phyloP scores from a whole-genome alignment of 2,797 vertebrate genomes.

The Sylvia borin region DNA sequence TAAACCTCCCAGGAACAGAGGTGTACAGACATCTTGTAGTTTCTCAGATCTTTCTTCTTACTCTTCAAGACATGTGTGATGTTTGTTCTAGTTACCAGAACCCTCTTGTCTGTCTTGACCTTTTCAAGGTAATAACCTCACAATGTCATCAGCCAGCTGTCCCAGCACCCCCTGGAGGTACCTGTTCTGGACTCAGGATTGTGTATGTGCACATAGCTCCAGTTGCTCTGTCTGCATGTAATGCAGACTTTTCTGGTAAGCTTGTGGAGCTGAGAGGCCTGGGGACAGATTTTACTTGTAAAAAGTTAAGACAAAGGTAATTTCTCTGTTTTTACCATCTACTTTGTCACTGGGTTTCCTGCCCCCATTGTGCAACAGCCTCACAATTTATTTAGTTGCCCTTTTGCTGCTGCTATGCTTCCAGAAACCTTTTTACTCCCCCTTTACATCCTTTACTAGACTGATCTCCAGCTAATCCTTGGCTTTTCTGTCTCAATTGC shows the following conservation, averaged over 20 bases:
- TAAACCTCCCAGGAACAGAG: background rate
- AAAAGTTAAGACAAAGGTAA: background rate
- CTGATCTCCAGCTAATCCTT: background rate
- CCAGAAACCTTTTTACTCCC: background rate
- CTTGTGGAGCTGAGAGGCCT: background rate
- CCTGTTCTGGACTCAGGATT: background rate
- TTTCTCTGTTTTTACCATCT: background rate
- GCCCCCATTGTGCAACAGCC: background rate
- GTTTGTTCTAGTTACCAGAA: background rate
- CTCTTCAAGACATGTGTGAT: background rate
- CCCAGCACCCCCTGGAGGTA: background rate
- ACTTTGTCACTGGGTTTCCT: background rate
- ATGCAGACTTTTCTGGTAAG: background rate
- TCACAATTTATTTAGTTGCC: background rate
- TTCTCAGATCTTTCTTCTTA: background rate
- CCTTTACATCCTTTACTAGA: background rate
- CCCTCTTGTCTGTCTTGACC: background rate
- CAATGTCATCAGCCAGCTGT: background rate
- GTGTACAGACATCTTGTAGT: background rate
- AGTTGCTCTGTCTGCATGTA: background rate
- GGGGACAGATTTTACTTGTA: background rate
- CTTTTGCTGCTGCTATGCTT: background rate
- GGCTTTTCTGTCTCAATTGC: background rate
- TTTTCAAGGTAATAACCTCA: background rate
- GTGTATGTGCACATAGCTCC: background rate